phyloP scores from a whole-genome alignment of 2,113 vertebrate species.

The Hypomesus transpacificus region DNA sequence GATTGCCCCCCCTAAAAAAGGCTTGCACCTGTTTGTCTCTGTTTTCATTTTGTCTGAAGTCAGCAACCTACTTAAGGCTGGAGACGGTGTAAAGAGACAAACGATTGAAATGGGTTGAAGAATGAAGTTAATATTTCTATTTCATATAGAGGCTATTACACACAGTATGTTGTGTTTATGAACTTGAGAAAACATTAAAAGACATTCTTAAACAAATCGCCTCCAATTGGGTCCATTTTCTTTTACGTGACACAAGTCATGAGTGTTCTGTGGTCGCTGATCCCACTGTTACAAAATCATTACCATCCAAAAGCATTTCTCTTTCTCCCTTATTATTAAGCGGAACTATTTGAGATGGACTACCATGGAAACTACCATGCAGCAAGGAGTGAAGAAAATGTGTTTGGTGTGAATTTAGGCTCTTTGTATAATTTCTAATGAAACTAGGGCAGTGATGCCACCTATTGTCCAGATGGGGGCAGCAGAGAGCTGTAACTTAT shows the following conservation, averaged over 20 bases:
- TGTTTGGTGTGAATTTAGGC: too few species aligned
- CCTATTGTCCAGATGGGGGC: slow-evolving; percentile 1
- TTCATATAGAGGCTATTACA: slow-evolving; percentile 81
- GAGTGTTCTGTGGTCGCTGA: not conserved
- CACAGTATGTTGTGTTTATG: slow-evolving; percentile 81
- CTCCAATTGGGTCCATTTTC: slow-evolving; percentile 20
- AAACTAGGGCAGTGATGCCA: too few species aligned
- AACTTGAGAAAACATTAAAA: slow-evolving; percentile 79
- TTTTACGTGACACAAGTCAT: too few species aligned
- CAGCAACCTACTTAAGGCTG: slow-evolving; percentile 67
- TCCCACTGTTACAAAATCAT: not conserved
- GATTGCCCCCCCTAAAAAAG: slow-evolving; percentile 37
- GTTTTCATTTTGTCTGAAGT: slow-evolving; percentile 70
- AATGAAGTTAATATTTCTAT: slow-evolving; percentile 77
- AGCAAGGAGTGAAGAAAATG: too few species aligned
- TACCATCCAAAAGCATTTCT: too few species aligned
- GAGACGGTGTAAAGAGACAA: slow-evolving; percentile 62
- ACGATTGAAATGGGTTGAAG: slow-evolving; percentile 62
- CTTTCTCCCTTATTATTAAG: too few species aligned
- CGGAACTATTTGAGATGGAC: too few species aligned
- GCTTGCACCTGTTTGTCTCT: slow-evolving; percentile 76
- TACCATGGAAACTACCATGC: too few species aligned
- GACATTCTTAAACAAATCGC: slow-evolving; percentile 68
- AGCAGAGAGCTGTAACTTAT: not conserved
- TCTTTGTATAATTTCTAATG: too few species aligned